A percentile compares a stretch with the other conserved stretches of the same genome.
phyloP scores from a whole-genome alignment of 2,113 vertebrate species.

The Carassius auratus region DNA sequence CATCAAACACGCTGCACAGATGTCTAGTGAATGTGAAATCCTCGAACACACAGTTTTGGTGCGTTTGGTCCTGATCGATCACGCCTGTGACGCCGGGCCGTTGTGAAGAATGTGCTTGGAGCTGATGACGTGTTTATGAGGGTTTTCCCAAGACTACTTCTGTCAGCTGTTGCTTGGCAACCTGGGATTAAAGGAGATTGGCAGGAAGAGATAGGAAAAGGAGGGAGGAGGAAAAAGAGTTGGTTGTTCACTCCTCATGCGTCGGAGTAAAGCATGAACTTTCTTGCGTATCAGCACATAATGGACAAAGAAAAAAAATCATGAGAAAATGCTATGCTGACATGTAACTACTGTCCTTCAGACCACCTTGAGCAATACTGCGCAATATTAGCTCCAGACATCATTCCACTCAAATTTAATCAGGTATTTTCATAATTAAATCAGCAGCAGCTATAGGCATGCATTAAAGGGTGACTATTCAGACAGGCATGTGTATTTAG shows the following conservation, averaged over 20 bases:
- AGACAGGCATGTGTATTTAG: not conserved
- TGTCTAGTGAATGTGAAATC: not conserved
- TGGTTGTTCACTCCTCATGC: slow-evolving; percentile 18
- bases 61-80: not conserved
- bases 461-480: slow-evolving; percentile 2
- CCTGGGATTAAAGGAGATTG: slow-evolving; percentile 44
- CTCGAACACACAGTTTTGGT: not conserved
- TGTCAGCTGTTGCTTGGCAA: slow-evolving; percentile 47
- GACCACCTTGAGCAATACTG: not conserved
- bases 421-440: not conserved
- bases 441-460: not conserved
- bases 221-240: slow-evolving; percentile 7
- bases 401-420: slow-evolving; percentile 6
- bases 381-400: not conserved
- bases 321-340: not conserved
- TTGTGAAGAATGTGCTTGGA: not conserved
- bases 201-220: slow-evolving; percentile 21
- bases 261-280: not conserved
- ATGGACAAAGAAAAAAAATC: too few relatives aligned
- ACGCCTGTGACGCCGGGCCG: slow-evolving; percentile 19
- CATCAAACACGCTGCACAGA: slow-evolving; percentile 17
- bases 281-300: not conserved
- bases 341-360: not conserved
- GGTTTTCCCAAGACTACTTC: slow-evolving; percentile 40
- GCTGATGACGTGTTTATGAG: slow-evolving; percentile 27